phyloP scores from a whole-genome alignment of 2,797 vertebrate genomes.

The Pipistrellus nathusii region DNA sequence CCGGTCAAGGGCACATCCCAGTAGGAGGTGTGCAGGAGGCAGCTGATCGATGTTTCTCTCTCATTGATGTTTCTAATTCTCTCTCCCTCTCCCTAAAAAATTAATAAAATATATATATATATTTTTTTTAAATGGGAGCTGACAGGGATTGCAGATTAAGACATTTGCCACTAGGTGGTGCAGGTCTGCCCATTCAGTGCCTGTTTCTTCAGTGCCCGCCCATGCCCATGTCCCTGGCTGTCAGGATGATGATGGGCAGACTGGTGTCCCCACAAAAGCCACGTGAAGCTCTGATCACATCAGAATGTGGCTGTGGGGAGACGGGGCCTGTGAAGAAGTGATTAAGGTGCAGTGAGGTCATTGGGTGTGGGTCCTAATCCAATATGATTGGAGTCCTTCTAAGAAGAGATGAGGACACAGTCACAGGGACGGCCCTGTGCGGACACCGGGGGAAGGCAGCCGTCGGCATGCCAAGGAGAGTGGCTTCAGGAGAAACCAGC shows the following conservation, averaged over 20 bases:
- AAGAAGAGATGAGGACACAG: background rate
- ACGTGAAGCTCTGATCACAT: no score
- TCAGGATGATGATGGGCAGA: background rate
- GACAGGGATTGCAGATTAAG: background rate
- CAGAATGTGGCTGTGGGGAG: background rate
- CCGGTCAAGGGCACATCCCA: no score
- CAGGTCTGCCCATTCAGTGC: background rate
- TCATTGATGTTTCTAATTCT: no score
- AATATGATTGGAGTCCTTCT: background rate
- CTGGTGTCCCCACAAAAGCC: background rate
- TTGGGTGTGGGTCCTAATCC: background rate
- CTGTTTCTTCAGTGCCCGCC: accelerated
- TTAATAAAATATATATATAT: no score
- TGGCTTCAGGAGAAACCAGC: background rate
- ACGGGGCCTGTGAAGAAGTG: background rate
- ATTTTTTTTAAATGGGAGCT: no score
- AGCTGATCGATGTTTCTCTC: no score
- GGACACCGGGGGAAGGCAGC: background rate
- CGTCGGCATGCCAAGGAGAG: background rate
- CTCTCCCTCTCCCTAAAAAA: no score
- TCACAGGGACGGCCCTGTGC: background rate
- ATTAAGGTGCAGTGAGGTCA: background rate
- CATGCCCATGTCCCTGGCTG: background rate
- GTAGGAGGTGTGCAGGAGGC: no score
- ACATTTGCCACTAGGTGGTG: background rate